Evolutionary conservation across 2,888 invertebrate species (phyloP), one percentile per base, ranked within the genome.

Genomic region (Ligdia adustata): DNA sequence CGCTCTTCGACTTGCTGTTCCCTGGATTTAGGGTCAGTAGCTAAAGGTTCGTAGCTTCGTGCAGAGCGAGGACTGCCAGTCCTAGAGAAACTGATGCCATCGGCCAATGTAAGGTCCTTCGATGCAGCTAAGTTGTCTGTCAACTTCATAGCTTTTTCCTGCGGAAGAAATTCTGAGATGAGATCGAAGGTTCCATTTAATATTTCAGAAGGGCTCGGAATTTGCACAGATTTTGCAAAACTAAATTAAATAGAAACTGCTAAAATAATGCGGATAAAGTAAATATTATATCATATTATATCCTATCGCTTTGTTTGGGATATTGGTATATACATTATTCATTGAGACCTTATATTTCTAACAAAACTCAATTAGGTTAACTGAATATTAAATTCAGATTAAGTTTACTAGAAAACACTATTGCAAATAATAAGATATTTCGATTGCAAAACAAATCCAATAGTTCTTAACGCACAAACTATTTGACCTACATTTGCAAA

Each of bases 111-210:
- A 14, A 90, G 57, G 46, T 84, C 89, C 52, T 89, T 88, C 0
- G 89, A 79, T n/a, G 75, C 61, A 0, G 88, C 89, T 24, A 90
- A 57, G 57, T 89, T 90, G 54, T 90, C 90, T 3, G 89, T 84
- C 49, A 82, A 82, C 56, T 79, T 87, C 86, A 90, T 79, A 13
- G 89, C 88, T 58, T 89, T 90, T 73, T 89, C 90, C 90, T 90
- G 82, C 14, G 58, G 48, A 32, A 32, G 9, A 34, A 39, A 28
- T 9, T 1, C 14, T n/a, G 1, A 6, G n/a, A 15, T 28, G 24
- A 34, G 4, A 12, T 6, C 18, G 13, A 22, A 2, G 33, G 4
- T n/a, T n/a, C n/a, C n/a, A n/a, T n/a, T n/a, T n/a, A n/a, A n/a
- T n/a, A n/a, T n/a, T n/a, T n/a, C n/a, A n/a, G n/a, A n/a, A n/a